Percentiles rank a stretch among this genome's conserved stretches.
phyloP scores from a whole-genome alignment of 2,113 vertebrate genomes.

The Callaeas wilsoni region DNA sequence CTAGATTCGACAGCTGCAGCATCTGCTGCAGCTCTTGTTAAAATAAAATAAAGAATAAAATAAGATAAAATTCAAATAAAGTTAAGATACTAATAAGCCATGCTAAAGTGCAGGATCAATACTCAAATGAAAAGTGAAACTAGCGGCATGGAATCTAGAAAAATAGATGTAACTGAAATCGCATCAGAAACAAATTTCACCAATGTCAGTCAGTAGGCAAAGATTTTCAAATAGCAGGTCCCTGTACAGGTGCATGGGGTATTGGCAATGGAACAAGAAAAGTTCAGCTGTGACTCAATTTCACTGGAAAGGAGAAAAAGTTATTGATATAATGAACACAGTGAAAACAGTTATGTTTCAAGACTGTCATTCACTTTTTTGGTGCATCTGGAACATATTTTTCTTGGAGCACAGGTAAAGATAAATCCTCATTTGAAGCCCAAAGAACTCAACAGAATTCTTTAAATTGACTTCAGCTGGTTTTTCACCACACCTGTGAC shows the following conservation, averaged over 20 bases:
- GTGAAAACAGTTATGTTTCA: constrained; percentile 43
- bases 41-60: not conserved
- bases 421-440: not conserved
- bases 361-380: not conserved
- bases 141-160: not conserved
- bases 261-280: constrained; percentile 4
- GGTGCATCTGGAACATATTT: constrained; percentile 47
- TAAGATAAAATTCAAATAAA: not conserved
- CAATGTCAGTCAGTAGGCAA: not conserved
- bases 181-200: not conserved
- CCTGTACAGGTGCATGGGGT: constrained; percentile 43
- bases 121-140: not conserved
- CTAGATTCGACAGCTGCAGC: not conserved
- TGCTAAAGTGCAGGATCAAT: not conserved
- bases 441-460: not conserved
- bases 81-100: not conserved
- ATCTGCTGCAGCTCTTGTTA: constrained; percentile 6
- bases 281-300: constrained; percentile 4
- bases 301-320: constrained; percentile 16
- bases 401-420: constrained; percentile 15
- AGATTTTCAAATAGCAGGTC: constrained; percentile 16
- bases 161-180: not conserved
- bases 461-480: not conserved
- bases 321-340: constrained; percentile 21
- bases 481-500: constrained; percentile 16